These are phyloP conservation scores for Entomyzon cyanotis DNA, from an alignment of 2,113 vertebrate genomes.

Conservation along the genomic window DNA sequence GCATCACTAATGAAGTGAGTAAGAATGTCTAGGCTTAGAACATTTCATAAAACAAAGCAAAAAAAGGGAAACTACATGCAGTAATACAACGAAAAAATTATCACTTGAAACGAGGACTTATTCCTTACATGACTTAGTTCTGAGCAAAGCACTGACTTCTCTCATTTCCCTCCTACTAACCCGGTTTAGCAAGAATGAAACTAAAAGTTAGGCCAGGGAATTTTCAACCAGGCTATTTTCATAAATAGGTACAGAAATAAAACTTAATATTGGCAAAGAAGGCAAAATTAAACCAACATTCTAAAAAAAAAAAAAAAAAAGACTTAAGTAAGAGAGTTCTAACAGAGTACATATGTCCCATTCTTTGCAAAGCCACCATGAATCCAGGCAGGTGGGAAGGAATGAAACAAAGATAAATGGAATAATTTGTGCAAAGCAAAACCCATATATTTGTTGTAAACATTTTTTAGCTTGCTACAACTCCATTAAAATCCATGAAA, in stretches of 20 bases:
- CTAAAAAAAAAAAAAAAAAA: background rate
- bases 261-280: background rate
- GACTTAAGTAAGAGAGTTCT: background rate
- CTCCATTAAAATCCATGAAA: background rate
- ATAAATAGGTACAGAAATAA: background rate
- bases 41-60: conserved; percentile 22
- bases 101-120: background rate
- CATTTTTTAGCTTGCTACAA: background rate
- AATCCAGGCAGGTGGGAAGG: background rate
- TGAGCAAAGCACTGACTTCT: background rate
- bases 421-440: background rate
- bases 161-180: background rate
- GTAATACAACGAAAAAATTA: background rate
- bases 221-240: background rate
- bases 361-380: background rate
- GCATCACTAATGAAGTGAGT: background rate
- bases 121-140: background rate
- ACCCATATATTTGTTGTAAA: background rate
- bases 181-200: background rate
- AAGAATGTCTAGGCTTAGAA: background rate
- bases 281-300: background rate
- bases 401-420: background rate
- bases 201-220: background rate
- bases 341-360: background rate
- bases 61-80: background rate